Percentiles rank a stretch among this genome's conserved stretches.
Evolutionary conservation across 2,888 invertebrate species (phyloP).

Genomic region (Nudaria mundana): DNA sequence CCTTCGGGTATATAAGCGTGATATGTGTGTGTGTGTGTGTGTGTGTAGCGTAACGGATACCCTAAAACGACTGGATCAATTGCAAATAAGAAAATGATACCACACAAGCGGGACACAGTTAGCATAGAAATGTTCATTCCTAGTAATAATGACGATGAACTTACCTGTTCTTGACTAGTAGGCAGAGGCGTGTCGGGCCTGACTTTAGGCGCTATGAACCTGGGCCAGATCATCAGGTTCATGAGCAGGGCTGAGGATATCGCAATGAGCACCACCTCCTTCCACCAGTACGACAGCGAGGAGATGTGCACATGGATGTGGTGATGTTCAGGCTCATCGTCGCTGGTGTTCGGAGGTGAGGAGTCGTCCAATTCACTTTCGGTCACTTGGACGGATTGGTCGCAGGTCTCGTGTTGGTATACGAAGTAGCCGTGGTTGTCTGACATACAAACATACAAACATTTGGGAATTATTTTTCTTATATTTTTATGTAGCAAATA

Average conservation of each 20-base stretch:
- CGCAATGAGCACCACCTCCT: conserved; percentile 89
- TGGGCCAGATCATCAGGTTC: conserved; percentile 84
- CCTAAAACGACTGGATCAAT: no score
- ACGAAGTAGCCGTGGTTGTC: conserved; percentile 89
- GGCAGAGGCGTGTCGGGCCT: conserved; percentile 46
- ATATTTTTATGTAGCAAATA: no score
- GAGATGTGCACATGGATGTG: conserved; percentile 86
- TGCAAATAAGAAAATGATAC: no score
- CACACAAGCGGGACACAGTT: no score
- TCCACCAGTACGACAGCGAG: conserved; percentile 89
- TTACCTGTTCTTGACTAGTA: conserved; percentile 53
- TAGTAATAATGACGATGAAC: conserved; percentile 32
- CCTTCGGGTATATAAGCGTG: no score
- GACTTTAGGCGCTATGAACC: conserved; percentile 60
- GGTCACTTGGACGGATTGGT: conserved; percentile 63
- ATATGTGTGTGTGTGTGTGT: no score
- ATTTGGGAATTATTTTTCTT: no score
- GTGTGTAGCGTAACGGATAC: no score
- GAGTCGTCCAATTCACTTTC: conserved; percentile 48
- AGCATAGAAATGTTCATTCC: no score
- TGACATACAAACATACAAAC: no score
- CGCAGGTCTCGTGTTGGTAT: conserved; percentile 81
- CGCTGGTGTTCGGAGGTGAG: conserved; percentile 47
- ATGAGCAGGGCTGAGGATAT: conserved; percentile 86
- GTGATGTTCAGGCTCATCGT: conserved; percentile 78